Conservation (phyloP, 2,888 invertebrate genomes). For the Euplagia quadripunctaria region DNA sequence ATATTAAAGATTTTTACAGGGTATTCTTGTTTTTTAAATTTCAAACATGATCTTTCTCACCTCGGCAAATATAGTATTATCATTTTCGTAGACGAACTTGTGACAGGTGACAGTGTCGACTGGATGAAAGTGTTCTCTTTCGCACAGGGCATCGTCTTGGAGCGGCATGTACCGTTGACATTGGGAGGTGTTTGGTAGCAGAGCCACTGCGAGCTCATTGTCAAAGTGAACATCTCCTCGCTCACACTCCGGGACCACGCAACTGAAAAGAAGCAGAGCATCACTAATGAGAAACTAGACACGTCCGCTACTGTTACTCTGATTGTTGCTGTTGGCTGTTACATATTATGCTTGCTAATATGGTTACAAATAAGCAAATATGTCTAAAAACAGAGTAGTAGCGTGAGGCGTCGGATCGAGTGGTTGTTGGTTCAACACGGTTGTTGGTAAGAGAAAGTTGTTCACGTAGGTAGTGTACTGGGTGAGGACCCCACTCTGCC, state of each 20-base stretch:
- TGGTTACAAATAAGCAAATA: no score
- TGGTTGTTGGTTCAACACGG: no score
- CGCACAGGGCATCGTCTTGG: conserved; percentile 52
- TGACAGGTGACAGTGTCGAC: conserved; percentile 65
- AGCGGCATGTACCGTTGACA: conserved; percentile 63
- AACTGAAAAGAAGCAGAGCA: conserved; percentile 67
- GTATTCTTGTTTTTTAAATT: no score
- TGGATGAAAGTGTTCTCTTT: conserved; percentile 60
- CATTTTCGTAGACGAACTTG: conserved; percentile 66
- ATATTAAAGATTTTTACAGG: no score
- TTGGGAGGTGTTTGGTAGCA: conserved; percentile 59
- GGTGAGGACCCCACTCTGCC: no score
- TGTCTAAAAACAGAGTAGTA: no score
- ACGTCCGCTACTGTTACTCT: background rate
- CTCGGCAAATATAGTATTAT: conserved; percentile 77
- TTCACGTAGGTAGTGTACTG: no score
- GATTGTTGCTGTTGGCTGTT: background rate
- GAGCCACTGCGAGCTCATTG: conserved; percentile 54
- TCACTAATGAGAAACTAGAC: background rate
- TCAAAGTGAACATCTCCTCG: conserved; percentile 52
- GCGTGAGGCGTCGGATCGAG: no score
- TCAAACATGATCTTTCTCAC: conserved; percentile 47
- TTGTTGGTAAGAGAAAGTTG: no score
- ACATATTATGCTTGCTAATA: no score
- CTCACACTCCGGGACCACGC: conserved; percentile 87